Evolutionary conservation across 2,113 vertebrate species (phyloP).

Genomic region (Eclectus roratus): DNA sequence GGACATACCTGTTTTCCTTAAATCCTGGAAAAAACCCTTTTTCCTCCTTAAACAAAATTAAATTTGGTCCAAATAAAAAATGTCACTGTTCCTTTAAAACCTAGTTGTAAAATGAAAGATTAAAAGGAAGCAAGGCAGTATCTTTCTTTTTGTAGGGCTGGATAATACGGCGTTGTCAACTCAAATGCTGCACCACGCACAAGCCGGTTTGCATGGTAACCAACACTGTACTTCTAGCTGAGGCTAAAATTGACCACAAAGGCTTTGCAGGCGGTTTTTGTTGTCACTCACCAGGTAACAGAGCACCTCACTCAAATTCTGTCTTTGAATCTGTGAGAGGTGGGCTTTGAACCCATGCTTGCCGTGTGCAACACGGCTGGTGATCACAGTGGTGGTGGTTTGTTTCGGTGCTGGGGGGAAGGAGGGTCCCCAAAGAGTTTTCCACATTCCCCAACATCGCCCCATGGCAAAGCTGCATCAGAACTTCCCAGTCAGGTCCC

Average conservation of each 20-base stretch:
- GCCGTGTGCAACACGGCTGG: accelerated
- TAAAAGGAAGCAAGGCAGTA: background rate
- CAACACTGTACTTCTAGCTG: accelerated
- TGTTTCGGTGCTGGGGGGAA: background rate
- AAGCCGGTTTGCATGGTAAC: background rate
- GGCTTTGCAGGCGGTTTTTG: background rate
- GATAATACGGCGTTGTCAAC: background rate
- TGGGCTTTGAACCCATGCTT: background rate
- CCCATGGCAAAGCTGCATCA: background rate
- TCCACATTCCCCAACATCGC: accelerated
- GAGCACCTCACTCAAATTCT: accelerated
- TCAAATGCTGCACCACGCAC: background rate
- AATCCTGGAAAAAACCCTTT: background rate
- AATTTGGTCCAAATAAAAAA: background rate
- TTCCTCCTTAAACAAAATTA: background rate
- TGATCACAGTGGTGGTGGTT: background rate
- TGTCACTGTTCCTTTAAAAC: background rate
- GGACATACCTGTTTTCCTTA: background rate
- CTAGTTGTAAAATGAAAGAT: background rate
- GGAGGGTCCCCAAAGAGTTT: background rate
- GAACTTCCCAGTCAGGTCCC: accelerated
- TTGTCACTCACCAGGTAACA: background rate
- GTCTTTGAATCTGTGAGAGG: background rate
- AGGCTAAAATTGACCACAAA: background rate
- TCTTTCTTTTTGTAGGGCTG: background rate